Evolutionary conservation across 2,797 vertebrate genomes (phyloP), one percentile per base, ranked within the genome.

Genomic region (Meda fulgida): DNA sequence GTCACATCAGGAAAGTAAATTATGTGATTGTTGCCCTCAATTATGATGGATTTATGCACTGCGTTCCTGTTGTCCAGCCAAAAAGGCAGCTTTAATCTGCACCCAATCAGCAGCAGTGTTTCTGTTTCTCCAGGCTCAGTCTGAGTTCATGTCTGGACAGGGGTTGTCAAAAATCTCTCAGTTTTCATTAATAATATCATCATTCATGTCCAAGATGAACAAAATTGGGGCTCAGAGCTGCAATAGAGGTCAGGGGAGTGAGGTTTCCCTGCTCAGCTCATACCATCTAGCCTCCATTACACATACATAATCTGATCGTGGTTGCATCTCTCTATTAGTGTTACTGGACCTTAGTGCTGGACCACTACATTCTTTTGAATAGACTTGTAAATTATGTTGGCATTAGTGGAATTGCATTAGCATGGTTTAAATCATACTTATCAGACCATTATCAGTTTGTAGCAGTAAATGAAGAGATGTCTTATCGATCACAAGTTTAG

Each of bases 1-100:
- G 60, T 51, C 73, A 69, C 43, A 81, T 84, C 90, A 90, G 87
- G 91, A 91, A 89, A 91, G 91, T 87, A 86, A 91, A 92, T 78
- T 88, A 91, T 92, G 89, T 83, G 83, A 90, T 91, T 92, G 90
- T 83, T 90, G 83, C 46, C 82, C 85, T 82, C 83, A 78, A 87
- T 83, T 84, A 88, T 91, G 90, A 93, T 92, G 84, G 91, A 89
- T 92, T 90, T 91, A 86, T 87, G 89, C 83, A 89, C 89, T 87
- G 88, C 72, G 89, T 73, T 87, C 88, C 81, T 79, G 85, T 81
- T 65, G 14, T 86, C 80, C 93, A 94, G 92, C 92, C 88, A 88
- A 86, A 93, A 89, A 53, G 93, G 87, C 89, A 80, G 72, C 78
- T 86, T 91, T 94, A 95, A 95, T 94, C 94, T 91, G 88, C 87